These are phyloP conservation scores for Columba guinea DNA, from an alignment of 2,797 vertebrate species.

Conservation along the genomic window DNA sequence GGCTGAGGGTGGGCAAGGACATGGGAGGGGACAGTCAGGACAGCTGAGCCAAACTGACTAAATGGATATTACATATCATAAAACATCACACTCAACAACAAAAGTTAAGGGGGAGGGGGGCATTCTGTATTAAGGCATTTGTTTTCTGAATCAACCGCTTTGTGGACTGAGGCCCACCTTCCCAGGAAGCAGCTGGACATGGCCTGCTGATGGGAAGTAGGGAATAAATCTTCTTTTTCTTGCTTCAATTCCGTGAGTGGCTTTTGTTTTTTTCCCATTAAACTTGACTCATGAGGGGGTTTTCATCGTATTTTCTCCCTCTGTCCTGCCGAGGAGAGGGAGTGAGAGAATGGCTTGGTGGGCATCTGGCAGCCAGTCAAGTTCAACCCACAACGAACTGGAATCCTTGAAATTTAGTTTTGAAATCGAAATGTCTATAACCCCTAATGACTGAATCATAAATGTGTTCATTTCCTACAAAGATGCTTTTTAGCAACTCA, in stretches of 20 bases:
- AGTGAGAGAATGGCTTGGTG: background rate
- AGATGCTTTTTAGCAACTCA: background rate
- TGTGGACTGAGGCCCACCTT: background rate
- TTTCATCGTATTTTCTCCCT: background rate
- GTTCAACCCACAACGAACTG: background rate
- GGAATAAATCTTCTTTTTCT: background rate
- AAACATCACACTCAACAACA: background rate
- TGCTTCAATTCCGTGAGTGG: background rate
- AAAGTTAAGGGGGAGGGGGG: background rate
- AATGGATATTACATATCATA: background rate
- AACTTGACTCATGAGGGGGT: accelerated
- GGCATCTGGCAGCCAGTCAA: background rate
- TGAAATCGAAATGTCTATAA: background rate
- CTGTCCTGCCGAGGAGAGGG: background rate
- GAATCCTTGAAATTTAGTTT: background rate
- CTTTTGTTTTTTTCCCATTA: background rate
- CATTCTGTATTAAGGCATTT: background rate
- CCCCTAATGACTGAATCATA: background rate
- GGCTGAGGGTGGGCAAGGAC: accelerated
- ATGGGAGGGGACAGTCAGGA: background rate
- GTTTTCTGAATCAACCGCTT: background rate
- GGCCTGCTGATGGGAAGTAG: background rate
- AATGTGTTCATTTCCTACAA: background rate
- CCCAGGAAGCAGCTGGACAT: background rate
- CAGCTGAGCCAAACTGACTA: background rate